phyloP scores from a whole-genome alignment of 2,797 vertebrate species.

The Cossypha caffra region DNA sequence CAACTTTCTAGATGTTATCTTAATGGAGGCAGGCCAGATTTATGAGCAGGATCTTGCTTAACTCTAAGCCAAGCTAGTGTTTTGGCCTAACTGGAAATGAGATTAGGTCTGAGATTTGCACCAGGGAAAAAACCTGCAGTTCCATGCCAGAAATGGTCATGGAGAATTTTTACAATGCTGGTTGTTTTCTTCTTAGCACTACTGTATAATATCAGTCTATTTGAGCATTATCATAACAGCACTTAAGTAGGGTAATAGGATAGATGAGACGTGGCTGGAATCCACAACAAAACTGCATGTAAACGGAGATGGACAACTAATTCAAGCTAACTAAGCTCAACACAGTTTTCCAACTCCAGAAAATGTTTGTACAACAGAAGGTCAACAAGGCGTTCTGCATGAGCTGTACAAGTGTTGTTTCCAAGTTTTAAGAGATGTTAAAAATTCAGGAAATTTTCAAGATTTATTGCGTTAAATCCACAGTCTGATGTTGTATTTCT shows the following conservation, averaged over 20 bases:
- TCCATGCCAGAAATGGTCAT: slow-evolving; percentile 22
- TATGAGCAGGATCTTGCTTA: not conserved
- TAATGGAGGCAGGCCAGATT: slow-evolving; percentile 25
- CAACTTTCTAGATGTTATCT: slow-evolving; percentile 58
- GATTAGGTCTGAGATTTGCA: slow-evolving; percentile 39
- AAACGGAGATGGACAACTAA: not conserved
- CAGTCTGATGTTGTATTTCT: not conserved
- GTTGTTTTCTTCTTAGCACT: slow-evolving; percentile 23
- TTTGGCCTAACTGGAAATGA: slow-evolving; percentile 44
- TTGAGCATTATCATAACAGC: not conserved
- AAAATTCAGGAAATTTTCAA: slow-evolving; percentile 26
- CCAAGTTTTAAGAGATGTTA: slow-evolving; percentile 4
- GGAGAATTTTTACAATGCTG: slow-evolving; percentile 10
- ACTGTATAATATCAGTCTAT: slow-evolving; percentile 3
- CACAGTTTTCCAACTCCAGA: not conserved
- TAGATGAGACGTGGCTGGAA: not conserved
- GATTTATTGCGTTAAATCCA: slow-evolving; percentile 26
- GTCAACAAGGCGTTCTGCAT: slow-evolving; percentile 22
- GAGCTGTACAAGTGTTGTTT: not conserved
- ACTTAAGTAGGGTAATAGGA: not conserved
- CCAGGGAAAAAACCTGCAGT: not conserved
- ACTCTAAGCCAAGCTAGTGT: slow-evolving; percentile 1
- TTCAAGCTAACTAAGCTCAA: not conserved
- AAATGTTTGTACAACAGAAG: slow-evolving; percentile 46
- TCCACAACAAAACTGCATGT: not conserved